Conservation (phyloP, 2,797 vertebrate species). For the Cirrhinus mrigala region DNA sequence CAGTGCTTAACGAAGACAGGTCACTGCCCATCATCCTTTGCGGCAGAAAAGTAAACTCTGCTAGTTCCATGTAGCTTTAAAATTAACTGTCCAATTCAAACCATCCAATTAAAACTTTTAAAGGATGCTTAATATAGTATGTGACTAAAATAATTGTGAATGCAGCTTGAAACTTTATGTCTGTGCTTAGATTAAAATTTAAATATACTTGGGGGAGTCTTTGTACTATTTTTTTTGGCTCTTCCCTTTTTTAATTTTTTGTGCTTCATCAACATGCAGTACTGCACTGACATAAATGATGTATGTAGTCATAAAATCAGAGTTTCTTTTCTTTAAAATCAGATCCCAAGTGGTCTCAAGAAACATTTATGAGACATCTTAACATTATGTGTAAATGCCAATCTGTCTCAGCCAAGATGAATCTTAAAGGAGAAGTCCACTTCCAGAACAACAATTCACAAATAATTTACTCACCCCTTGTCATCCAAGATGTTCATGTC, state of each 20-base stretch:
- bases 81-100: not conserved
- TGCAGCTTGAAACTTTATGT: not conserved
- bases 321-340: not conserved
- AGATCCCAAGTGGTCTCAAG: not conserved
- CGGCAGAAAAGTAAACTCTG: not conserved
- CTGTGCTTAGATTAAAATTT: not conserved
- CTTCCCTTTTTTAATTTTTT: not conserved
- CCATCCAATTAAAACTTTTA: not conserved
- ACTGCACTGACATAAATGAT: not conserved
- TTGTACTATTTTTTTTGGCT: not conserved
- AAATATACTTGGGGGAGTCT: not conserved
- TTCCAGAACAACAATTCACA: too few relatives aligned
- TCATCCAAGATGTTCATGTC: too few relatives aligned
- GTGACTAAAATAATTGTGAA: not conserved
- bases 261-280: not conserved
- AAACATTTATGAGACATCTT: not conserved
- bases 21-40: not conserved
- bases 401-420: not conserved
- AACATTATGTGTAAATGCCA: not conserved
- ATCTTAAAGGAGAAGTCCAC: too few relatives aligned
- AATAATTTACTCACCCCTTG: too few relatives aligned
- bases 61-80: not conserved
- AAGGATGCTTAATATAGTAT: not conserved
- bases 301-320: not conserved
- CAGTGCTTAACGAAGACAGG: not conserved